Percentiles rank a stretch among this genome's conserved stretches.
Conservation (phyloP, 2,888 invertebrate species). For the Xanthia togata region DNA sequence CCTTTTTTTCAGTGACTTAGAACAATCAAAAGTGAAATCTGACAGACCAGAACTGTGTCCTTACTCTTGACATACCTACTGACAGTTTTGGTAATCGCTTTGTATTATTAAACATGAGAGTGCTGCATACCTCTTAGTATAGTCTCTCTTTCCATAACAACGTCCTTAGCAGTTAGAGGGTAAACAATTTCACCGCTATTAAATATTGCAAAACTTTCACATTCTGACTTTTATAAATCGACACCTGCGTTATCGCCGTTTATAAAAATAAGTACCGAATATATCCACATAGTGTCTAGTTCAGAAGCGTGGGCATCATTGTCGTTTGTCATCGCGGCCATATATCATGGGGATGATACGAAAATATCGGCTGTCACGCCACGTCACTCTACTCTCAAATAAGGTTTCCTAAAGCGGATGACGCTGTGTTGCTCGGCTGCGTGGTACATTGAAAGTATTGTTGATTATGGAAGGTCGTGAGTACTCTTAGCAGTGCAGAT, state of each 20-base stretch:
- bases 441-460: background rate
- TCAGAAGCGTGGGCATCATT: constrained; percentile 44
- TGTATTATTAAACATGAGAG: background rate
- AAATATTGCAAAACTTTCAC: constrained; percentile 19
- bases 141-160: background rate
- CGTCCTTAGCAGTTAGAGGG: background rate
- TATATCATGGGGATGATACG: constrained; percentile 59
- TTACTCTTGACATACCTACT: background rate
- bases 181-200: background rate
- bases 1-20: too few species aligned
- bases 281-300: constrained; percentile 15
- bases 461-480: constrained; percentile 11
- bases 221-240: constrained; percentile 19
- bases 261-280: constrained; percentile 23
- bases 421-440: background rate
- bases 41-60: background rate
- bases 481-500: background rate
- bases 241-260: constrained; percentile 19
- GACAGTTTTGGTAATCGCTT: background rate
- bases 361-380: constrained; percentile 58
- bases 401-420: constrained; percentile 44
- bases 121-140: background rate
- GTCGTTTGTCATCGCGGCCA: constrained; percentile 64
- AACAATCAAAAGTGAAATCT: background rate
- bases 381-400: constrained; percentile 46